A percentile compares a stretch with the other conserved stretches of the same genome.
phyloP scores from a whole-genome alignment of 2,113 vertebrate genomes.

The Hirundichthys speculiger region DNA sequence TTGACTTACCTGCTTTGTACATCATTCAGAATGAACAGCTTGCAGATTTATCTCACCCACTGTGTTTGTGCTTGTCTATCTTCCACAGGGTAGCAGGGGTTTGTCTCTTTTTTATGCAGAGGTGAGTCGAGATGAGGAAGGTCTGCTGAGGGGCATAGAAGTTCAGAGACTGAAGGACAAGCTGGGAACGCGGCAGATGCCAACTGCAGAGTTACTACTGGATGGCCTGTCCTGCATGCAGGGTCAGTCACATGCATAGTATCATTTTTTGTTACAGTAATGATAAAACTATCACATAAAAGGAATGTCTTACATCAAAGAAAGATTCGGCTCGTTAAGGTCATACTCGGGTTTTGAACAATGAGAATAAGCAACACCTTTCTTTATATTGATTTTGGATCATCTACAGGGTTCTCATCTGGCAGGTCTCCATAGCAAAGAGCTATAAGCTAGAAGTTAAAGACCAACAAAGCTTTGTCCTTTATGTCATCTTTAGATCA shows the following conservation, averaged over 20 bases:
- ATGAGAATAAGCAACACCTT: not conserved
- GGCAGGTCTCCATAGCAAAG: no score
- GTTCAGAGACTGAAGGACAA: conserved; percentile 90
- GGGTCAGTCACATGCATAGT: conserved; percentile 63
- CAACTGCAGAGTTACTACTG: conserved; percentile 88
- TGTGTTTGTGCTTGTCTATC: conserved; percentile 4
- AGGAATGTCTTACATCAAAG: not conserved
- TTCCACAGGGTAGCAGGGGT: conserved; percentile 81
- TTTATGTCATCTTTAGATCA: no score
- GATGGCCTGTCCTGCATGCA: conserved; percentile 81
- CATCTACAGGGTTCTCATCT: no score
- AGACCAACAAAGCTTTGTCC: no score
- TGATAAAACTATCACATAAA: not conserved
- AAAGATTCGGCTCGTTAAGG: not conserved
- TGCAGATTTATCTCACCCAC: not conserved
- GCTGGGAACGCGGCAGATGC: conserved; percentile 87
- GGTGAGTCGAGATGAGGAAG: conserved; percentile 75
- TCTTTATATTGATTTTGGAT: not conserved
- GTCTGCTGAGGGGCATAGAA: conserved; percentile 81
- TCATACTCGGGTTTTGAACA: not conserved
- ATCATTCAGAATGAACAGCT: not conserved
- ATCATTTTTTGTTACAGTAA: not conserved
- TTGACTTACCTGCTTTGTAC: not conserved
- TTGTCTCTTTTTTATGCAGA: conserved; percentile 88
- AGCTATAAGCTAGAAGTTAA: no score